These are phyloP conservation scores for Saguinus midas DNA, from an alignment of 2,113 vertebrate genomes.

Conservation along the genomic window DNA sequence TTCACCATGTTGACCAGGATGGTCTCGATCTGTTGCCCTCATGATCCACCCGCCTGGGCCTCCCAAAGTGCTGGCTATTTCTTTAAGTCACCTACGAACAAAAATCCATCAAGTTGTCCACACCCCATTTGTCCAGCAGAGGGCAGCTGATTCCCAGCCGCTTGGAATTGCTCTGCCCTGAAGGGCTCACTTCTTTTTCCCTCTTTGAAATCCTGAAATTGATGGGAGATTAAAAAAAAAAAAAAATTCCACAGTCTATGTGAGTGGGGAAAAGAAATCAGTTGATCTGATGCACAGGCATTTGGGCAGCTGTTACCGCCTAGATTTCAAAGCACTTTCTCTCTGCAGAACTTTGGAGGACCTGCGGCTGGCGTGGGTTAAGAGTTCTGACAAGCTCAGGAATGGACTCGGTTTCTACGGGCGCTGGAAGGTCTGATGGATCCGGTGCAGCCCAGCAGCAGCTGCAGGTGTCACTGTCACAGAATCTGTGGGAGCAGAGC, in stretches of 20 bases:
- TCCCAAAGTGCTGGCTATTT: no score
- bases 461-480: not conserved
- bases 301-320: not conserved
- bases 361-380: fast-evolving
- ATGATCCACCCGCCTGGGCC: no score
- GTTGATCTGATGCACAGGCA: not conserved
- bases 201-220: conserved; percentile 6
- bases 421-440: fast-evolving
- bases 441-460: not conserved
- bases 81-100: fast-evolving
- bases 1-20: no score
- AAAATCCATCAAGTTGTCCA: fast-evolving
- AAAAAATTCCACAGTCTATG: not conserved
- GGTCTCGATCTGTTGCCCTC: no score
- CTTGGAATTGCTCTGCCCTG: fast-evolving
- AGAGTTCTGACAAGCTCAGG: not conserved
- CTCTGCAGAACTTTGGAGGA: not conserved
- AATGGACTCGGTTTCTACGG: not conserved
- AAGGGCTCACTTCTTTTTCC: not conserved
- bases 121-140: conserved; percentile 40
- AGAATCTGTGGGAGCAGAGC: not conserved
- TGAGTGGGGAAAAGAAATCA: not conserved
- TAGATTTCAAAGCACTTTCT: not conserved
- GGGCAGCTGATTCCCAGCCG: not conserved
- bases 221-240: not conserved